Conservation (phyloP, 2,888 invertebrate species). For the Crepidodera aurea region DNA sequence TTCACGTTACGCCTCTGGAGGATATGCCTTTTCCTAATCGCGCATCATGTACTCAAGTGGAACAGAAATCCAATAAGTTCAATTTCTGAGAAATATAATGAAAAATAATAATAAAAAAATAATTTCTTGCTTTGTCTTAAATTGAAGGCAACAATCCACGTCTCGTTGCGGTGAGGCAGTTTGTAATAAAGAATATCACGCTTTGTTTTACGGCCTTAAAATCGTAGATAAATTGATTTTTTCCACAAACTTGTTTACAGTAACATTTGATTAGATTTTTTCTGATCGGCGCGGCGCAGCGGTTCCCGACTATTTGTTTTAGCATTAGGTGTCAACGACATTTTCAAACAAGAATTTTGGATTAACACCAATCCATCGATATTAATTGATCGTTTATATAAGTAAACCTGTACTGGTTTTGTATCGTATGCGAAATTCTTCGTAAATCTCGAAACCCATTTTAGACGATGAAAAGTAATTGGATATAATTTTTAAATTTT, state of each 20-base stretch:
- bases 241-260: constrained; percentile 18
- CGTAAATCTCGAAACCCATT: too few species aligned
- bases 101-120: constrained; percentile 43
- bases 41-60: constrained; percentile 54
- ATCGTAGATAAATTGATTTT: constrained; percentile 20
- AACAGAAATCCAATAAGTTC: constrained; percentile 46
- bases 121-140: constrained; percentile 51
- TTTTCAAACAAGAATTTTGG: not conserved
- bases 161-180: constrained; percentile 52
- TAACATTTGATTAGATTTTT: constrained; percentile 19
- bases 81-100: constrained; percentile 44
- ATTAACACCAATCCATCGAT: too few species aligned
- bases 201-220: constrained; percentile 42
- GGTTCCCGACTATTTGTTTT: constrained; percentile 7
- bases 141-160: constrained; percentile 55
- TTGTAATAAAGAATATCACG: constrained; percentile 48
- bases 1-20: not conserved
- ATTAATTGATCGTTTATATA: too few species aligned
- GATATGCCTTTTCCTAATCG: constrained; percentile 48
- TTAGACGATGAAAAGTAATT: too few species aligned
- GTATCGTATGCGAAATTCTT: too few species aligned
- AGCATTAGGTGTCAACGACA: constrained; percentile 11
- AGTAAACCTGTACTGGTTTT: too few species aligned
- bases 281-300: too few species aligned
- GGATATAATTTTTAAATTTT: too few species aligned